A percentile compares a stretch with the other conserved stretches of the same genome.
phyloP scores from a whole-genome alignment of 2,888 invertebrate species.

The Dynastes hyllus region DNA sequence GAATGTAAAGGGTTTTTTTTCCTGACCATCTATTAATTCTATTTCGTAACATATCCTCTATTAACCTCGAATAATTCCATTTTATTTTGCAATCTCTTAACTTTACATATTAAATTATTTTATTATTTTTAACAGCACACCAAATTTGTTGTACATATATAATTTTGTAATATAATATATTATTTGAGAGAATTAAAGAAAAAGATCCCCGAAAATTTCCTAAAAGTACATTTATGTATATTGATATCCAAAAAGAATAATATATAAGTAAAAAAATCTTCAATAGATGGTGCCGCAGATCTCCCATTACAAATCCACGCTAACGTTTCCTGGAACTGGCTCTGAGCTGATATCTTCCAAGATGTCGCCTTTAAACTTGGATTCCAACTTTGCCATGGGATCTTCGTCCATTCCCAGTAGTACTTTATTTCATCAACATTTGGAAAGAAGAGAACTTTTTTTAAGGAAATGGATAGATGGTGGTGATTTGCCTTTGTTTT shows the following conservation, averaged over 20 bases:
- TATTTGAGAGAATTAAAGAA: too few species aligned
- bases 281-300: not conserved
- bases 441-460: not conserved
- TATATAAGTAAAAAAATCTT: not conserved
- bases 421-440: not conserved
- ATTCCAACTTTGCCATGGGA: conserved; percentile 49
- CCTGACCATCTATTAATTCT: too few species aligned
- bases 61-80: not conserved
- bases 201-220: too few species aligned
- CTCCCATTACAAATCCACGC: conserved; percentile 17
- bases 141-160: too few species aligned
- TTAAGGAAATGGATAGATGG: too few species aligned
- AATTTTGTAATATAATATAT: too few species aligned
- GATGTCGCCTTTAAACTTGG: conserved; percentile 51
- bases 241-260: not conserved
- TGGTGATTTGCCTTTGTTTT: too few species aligned
- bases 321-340: conserved; percentile 15
- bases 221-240: not conserved
- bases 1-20: too few species aligned
- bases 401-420: conserved; percentile 41
- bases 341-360: conserved; percentile 46
- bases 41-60: not conserved
- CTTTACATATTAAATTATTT: too few species aligned
- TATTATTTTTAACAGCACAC: not conserved
- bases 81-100: not conserved